These are phyloP conservation scores for Paramacrobiotus metropolitanus DNA, from an alignment of 1,140 invertebrate species.

Conservation along the genomic window DNA sequence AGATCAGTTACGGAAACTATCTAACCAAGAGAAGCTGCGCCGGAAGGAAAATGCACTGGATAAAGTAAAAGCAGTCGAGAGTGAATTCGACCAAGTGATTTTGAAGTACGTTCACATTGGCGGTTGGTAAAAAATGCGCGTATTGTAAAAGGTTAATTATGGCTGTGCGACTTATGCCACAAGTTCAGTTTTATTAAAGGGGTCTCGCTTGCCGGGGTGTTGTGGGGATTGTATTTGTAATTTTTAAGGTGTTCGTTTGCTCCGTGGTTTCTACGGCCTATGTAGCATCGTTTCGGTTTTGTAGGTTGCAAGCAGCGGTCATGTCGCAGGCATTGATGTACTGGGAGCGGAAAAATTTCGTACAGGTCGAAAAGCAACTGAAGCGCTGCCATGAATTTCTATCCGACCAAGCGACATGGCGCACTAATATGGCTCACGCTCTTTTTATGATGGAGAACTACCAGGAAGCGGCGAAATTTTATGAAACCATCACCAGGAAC, in stretches of 20 bases:
- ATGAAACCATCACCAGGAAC: slow-evolving; percentile 92
- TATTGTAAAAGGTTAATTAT: no score
- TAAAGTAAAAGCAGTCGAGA: slow-evolving; percentile 60
- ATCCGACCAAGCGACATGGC: slow-evolving; percentile 87
- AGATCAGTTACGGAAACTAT: slow-evolving; percentile 65
- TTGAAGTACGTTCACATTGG: slow-evolving; percentile 36
- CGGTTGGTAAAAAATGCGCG: neutral
- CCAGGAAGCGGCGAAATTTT: slow-evolving; percentile 91
- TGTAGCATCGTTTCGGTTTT: neutral
- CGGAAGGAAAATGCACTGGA: slow-evolving; percentile 62
- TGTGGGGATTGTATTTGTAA: no score
- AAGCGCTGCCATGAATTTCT: slow-evolving; percentile 92
- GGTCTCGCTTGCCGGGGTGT: no score
- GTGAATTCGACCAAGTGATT: slow-evolving; percentile 74
- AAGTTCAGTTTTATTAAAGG: no score
- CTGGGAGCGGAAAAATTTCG: slow-evolving; percentile 89
- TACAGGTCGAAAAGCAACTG: slow-evolving; percentile 78
- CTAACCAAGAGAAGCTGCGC: slow-evolving; percentile 70
- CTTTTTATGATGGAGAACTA: slow-evolving; percentile 98
- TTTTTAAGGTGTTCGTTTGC: no score
- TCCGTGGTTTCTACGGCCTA: neutral
- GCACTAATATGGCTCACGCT: slow-evolving; percentile 90
- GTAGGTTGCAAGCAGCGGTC: slow-evolving; percentile 40
- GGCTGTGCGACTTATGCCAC: no score
- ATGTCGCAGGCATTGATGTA: slow-evolving; percentile 99